phyloP scores from a whole-genome alignment of 2,888 invertebrate genomes.

The Bellardia bayeri region DNA sequence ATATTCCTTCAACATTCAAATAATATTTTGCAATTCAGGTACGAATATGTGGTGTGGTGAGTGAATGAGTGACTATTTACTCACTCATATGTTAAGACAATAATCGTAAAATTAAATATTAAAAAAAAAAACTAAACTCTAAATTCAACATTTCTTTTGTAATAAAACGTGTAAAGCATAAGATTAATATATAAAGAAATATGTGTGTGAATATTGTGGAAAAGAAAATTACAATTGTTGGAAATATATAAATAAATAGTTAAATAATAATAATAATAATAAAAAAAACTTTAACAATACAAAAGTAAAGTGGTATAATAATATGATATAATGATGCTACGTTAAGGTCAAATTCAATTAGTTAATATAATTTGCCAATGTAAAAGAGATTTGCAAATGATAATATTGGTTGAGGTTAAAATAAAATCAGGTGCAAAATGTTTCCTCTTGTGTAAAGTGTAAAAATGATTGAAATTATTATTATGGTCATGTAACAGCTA shows the following conservation, averaged over 20 bases:
- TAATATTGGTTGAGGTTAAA: background rate
- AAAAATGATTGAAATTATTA: too few species aligned
- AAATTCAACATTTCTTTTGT: conserved; percentile 52
- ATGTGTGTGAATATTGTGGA: background rate
- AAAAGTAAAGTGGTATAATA: background rate
- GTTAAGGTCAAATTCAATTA: conserved; percentile 27
- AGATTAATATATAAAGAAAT: background rate
- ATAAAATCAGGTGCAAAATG: background rate
- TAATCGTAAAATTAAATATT: conserved; percentile 23
- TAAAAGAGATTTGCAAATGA: background rate
- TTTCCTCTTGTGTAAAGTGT: background rate
- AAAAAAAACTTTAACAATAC: background rate
- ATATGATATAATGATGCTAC: conserved; percentile 9
- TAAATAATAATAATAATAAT: conserved; percentile 34
- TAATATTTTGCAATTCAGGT: conserved; percentile 52
- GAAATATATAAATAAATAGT: conserved; percentile 19
- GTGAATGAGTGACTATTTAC: background rate
- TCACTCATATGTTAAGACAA: background rate
- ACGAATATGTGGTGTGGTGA: background rate
- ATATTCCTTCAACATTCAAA: conserved; percentile 45
- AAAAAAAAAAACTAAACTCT: conserved; percentile 1
- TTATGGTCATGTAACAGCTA: too few species aligned
- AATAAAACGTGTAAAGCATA: conserved; percentile 59
- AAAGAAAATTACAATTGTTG: conserved; percentile 24
- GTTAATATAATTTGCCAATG: background rate